A percentile compares a stretch with the other conserved stretches of the same genome.
These are phyloP conservation scores for Brachycybe producta DNA, from an alignment of 2,888 invertebrate species.

Conservation along the genomic window DNA sequence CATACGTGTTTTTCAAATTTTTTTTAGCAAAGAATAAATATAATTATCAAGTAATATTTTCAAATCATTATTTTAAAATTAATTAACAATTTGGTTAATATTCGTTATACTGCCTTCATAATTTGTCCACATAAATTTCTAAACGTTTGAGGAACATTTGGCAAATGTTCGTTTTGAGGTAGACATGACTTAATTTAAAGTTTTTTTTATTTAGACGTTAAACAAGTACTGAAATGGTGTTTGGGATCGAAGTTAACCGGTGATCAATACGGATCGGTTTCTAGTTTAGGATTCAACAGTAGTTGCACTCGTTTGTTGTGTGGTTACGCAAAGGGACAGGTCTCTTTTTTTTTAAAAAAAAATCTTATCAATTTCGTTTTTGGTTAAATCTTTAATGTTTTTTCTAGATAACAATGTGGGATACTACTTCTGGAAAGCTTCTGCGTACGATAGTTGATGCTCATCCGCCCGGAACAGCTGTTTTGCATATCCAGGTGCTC, in stretches of 20 bases:
- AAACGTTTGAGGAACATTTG: no score
- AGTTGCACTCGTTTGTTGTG: constrained; percentile 74
- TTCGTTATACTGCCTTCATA: no score
- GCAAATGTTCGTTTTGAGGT: no score
- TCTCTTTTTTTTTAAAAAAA: constrained; percentile 21
- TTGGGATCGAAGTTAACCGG: constrained; percentile 51
- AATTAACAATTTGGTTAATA: no score
- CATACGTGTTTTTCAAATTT: neutral
- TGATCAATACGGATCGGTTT: constrained; percentile 50
- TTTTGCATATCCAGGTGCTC: constrained; percentile 52
- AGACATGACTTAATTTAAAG: no score
- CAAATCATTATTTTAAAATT: no score
- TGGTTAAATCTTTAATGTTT: neutral
- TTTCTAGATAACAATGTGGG: constrained; percentile 69
- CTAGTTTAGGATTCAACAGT: constrained; percentile 63
- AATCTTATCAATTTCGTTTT: neutral
- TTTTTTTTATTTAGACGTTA: constrained; percentile 29
- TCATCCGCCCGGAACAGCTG: constrained; percentile 69
- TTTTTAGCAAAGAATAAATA: no score
- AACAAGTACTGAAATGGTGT: constrained; percentile 82
- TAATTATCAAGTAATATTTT: no score
- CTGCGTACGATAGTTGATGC: constrained; percentile 61
- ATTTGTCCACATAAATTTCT: no score
- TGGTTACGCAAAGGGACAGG: constrained; percentile 60
- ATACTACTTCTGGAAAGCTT: constrained; percentile 59